Evolutionary conservation across 2,797 vertebrate genomes (phyloP), one percentile per base, ranked within the genome.

Genomic region (Hypotaenidia okinawae): DNA sequence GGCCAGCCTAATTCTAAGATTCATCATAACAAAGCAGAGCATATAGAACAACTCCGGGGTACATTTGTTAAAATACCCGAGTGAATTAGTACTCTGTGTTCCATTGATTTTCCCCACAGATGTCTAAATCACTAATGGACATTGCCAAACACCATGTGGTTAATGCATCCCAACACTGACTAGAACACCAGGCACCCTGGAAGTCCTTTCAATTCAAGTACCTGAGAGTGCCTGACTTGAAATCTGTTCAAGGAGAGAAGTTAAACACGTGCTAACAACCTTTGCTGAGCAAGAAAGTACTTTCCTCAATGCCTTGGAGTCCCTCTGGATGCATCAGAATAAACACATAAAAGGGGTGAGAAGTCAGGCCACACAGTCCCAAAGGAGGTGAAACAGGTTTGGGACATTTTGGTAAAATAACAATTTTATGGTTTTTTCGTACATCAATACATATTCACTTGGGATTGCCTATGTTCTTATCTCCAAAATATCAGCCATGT

Each of bases 21-120:
- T 86, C 51, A 90, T 78, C 47, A 75, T 4, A 86, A 81, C 73
- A 94, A 81, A 90, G 22, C 41, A 84, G 59, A 89, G 64, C 33
- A 81, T 30, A 93, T 13, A 66, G 73, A 94, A 90, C 45, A 90
- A 78, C 54, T 47, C 66, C 66, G 51, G 84, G 52, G 79, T 43
- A 68, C 33, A 75, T 94, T 93, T 89, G 58, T 88, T 68, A 62
- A 93, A 87, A 59, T 43, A 81, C 18, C 47, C 57, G 49, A 79
- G 55, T 69, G 70, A 95, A 88, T 86, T 81, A 94, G 59, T 86
- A 78, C 73, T 84, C 43, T 51, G 45, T 75, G 49, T 91, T 90
- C 37, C 86, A 90, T 17, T 76, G 90, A 93, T 95, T 94, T 94
- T 92, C 55, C 67, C 55, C 74, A 73, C 77, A 87, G 77, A 90